These are phyloP conservation scores for Sinocyclocheilus maitianheensis DNA, from an alignment of 2,113 vertebrate species.

Conservation along the genomic window DNA sequence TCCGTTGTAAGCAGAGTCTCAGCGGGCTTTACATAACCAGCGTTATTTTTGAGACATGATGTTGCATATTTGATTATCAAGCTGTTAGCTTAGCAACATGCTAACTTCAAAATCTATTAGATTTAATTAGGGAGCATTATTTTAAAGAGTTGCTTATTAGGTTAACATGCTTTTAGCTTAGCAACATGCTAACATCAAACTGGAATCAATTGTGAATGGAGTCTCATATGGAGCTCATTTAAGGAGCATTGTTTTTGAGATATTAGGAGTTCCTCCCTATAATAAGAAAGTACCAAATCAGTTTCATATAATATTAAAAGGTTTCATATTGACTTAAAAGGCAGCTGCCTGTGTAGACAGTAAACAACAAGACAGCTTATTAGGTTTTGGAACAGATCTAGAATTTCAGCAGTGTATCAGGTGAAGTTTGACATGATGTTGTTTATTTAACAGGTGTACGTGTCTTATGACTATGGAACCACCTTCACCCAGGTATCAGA, in stretches of 20 bases:
- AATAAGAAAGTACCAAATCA: not conserved
- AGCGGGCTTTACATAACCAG: too few species aligned
- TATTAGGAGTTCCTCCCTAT: not conserved
- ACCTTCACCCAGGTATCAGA: constrained; percentile 84
- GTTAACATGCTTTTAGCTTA: not conserved
- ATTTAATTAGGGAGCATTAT: not conserved
- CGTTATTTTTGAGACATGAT: too few species aligned
- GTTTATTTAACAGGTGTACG: constrained; percentile 81
- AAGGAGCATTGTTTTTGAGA: not conserved
- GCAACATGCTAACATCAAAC: not conserved
- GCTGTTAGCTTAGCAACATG: too few species aligned
- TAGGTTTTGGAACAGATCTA: not conserved
- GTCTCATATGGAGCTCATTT: too few species aligned
- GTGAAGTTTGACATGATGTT: not conserved
- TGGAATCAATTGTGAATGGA: not conserved
- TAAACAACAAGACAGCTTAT: not conserved
- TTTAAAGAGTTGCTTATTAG: not conserved
- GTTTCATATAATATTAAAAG: not conserved
- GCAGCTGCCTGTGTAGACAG: not conserved
- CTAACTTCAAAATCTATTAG: not conserved
- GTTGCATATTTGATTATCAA: too few species aligned
- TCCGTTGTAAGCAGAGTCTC: too few species aligned
- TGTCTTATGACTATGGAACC: constrained; percentile 93
- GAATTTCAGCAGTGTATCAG: not conserved
- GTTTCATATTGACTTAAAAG: not conserved